These are phyloP conservation scores for Egretta garzetta DNA, from an alignment of 2,113 vertebrate species.

Conservation along the genomic window DNA sequence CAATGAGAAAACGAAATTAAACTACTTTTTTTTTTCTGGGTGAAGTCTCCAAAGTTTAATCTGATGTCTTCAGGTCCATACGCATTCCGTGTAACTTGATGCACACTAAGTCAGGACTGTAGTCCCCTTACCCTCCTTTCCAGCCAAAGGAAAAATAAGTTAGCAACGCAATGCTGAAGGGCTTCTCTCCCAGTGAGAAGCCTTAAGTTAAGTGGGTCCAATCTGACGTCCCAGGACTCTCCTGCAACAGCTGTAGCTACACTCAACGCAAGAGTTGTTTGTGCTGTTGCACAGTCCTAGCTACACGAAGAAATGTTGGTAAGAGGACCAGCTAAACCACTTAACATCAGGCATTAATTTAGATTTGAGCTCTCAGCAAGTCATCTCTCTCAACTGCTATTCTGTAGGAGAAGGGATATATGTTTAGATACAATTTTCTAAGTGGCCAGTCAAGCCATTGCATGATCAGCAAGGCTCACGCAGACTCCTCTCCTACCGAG, in stretches of 20 bases:
- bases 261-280: not conserved
- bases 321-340: not conserved
- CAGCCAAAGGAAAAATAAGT: not conserved
- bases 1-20: not conserved
- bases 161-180: not conserved
- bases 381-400: not conserved
- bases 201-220: not conserved
- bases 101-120: not conserved
- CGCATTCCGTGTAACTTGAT: not conserved
- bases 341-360: not conserved
- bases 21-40: not conserved
- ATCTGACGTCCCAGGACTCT: not conserved
- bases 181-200: not conserved
- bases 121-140: not conserved
- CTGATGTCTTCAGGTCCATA: not conserved
- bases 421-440: not conserved
- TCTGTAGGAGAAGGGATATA: not conserved
- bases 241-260: not conserved
- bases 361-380: not conserved
- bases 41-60: not conserved
- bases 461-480: not conserved
- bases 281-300: not conserved
- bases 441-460: not conserved
- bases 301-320: not conserved
- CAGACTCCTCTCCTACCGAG: not conserved